Base-by-base conservation (phyloP, 1,140 invertebrate species). In the Papilio polytes region DNA sequence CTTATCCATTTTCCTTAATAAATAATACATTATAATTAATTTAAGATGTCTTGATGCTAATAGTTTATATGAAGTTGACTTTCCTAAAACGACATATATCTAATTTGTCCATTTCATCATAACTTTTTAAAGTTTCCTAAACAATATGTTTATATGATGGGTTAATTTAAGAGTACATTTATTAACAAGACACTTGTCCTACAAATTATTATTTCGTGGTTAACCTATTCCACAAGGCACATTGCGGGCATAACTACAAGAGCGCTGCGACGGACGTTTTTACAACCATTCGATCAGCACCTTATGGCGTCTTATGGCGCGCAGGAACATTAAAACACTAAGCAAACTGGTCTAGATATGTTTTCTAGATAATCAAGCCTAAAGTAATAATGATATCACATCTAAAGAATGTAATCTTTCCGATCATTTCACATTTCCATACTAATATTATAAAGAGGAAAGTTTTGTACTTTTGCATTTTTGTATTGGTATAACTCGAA, bases 201-300 rank as follows among this genome's bases (percentile, higher is more conserved):
- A 70, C 26, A 36, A 70, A 31, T 3, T 13, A 6, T 8, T 15
- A 3, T 70, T 10, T 15, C 13, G 2, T 70, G 15, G 63, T 31
- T 13, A 70, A 31, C 22, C 12, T 31, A 63, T 10, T 10, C n/a
- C 36, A 10, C 73, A 13, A 41, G 41, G 46, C 10, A 51, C 41
- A 76, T 76, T 26, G 74, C 46, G 48, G 74, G 74, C 22, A 53
- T 76, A 22, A 48, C 20, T 22, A 74, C 73, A 74, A 74, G 44
- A 44, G 36, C 15, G 41, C 44, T 76, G 20, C 74, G 46, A 76
- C 20, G 46, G 74, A 76, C 48, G 74, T 76, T 76, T 76, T 76
- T 76, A 46, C 13, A 76, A 46, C n/a, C 1, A 44, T 8, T 73
- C 41, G 72, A 73, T 73, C 70, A 7, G 41, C 72, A 73, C 72